Percentiles rank a stretch among this genome's conserved stretches.
These are phyloP conservation scores for Pipistrellus pygmaeus DNA, from an alignment of 2,797 vertebrate species.

Conservation along the genomic window DNA sequence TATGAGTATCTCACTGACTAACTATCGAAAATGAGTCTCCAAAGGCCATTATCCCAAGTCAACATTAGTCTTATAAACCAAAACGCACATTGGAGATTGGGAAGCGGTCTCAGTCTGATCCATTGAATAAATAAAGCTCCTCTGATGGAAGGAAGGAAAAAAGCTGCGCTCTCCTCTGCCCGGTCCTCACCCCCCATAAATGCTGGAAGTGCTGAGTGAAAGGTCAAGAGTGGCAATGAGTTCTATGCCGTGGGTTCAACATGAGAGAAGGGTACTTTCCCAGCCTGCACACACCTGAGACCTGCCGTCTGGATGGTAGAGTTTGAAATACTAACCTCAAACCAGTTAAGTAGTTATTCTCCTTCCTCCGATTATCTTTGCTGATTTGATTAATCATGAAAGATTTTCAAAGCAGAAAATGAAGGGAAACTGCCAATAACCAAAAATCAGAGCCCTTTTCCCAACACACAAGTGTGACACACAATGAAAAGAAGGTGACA, in stretches of 20 bases:
- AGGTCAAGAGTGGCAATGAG: not conserved
- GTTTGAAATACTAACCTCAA: conserved; percentile 17
- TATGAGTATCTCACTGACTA: not conserved
- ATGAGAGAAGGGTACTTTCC: not conserved
- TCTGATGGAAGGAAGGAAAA: not conserved
- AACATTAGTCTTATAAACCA: not conserved
- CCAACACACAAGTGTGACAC: not conserved
- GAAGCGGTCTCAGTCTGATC: conserved; percentile 1
- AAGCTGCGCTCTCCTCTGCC: not conserved
- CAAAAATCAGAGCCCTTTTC: not conserved
- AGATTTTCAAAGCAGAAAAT: not conserved
- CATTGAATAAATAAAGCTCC: not conserved
- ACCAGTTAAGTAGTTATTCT: not conserved
- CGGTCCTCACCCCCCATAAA: not conserved
- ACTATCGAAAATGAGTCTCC: conserved; percentile 15
- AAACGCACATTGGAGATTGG: not conserved
- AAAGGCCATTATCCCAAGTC: conserved; percentile 39
- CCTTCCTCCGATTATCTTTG: not conserved
- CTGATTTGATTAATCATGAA: not conserved
- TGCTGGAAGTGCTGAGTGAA: too few species aligned
- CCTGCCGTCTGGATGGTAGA: not conserved
- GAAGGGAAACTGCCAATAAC: not conserved
- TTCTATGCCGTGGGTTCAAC: not conserved
- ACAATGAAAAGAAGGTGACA: not conserved
- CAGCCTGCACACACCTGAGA: not conserved